These are phyloP conservation scores for Ophion ventricosus DNA, from an alignment of 2,888 invertebrate genomes.

Conservation along the genomic window DNA sequence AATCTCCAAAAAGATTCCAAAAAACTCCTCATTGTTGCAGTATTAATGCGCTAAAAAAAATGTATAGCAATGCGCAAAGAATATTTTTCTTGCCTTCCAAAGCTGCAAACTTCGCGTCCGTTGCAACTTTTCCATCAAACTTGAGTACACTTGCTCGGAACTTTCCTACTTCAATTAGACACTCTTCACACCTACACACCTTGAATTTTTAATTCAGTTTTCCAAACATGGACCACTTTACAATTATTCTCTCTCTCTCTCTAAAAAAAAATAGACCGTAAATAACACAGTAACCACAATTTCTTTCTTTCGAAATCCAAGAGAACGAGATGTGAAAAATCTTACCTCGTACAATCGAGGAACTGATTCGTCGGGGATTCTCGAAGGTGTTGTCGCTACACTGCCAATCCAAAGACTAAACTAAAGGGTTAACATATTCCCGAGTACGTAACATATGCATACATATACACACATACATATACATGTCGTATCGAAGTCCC, in stretches of 20 bases:
- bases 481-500: constrained; percentile 73
- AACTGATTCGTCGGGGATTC: constrained; percentile 45
- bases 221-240: background rate
- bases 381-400: constrained; percentile 79
- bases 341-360: constrained; percentile 45
- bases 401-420: constrained; percentile 82
- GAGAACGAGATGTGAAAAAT: background rate
- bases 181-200: background rate
- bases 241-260: background rate
- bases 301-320: background rate
- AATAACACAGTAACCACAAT: background rate
- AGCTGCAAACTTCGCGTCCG: too few relatives aligned
- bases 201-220: background rate
- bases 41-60: too few relatives aligned
- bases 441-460: constrained; percentile 81
- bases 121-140: too few relatives aligned
- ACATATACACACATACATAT: constrained; percentile 61
- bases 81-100: too few relatives aligned
- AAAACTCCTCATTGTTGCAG: background rate
- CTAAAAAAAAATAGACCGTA: background rate
- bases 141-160: too few relatives aligned
- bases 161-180: background rate
- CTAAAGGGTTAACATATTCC: constrained; percentile 82
- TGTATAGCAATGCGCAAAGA: too few relatives aligned
- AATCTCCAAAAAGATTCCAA: background rate